Evolutionary conservation across 2,113 vertebrate species (phyloP).

Genomic region (Crypturellus undulatus): DNA sequence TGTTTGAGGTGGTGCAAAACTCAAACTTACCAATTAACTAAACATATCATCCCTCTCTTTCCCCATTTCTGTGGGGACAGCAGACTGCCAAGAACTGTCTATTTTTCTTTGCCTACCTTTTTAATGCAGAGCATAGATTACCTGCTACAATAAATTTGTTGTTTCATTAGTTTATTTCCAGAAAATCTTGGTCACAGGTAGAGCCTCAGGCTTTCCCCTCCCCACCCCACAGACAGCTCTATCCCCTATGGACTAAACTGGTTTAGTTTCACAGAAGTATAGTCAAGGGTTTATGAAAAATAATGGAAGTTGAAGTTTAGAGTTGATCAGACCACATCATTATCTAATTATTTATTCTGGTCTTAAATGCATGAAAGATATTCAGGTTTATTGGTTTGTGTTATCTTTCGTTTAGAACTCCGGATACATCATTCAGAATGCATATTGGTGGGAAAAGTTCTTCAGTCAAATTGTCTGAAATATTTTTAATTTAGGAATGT

Average conservation of each 20-base stretch:
- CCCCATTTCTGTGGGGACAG: not conserved
- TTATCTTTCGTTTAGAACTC: not conserved
- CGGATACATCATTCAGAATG: not conserved
- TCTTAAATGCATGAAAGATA: not conserved
- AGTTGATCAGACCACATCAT: not conserved
- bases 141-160: not conserved
- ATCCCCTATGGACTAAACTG: conserved; percentile 26
- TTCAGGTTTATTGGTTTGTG: not conserved
- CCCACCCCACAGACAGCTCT: not conserved
- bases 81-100: not conserved
- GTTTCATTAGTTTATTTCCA: not conserved
- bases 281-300: not conserved
- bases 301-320: not conserved
- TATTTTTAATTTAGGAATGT: not conserved
- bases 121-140: not conserved
- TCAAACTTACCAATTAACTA: not conserved
- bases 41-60: not conserved
- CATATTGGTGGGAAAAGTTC: not conserved
- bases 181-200: not conserved
- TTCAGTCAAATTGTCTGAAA: not conserved
- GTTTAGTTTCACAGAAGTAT: not conserved
- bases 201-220: not conserved
- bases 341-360: not conserved
- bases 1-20: not conserved
- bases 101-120: not conserved